These are phyloP conservation scores for Operophtera brumata DNA, from an alignment of 2,888 invertebrate species.

Conservation along the genomic window DNA sequence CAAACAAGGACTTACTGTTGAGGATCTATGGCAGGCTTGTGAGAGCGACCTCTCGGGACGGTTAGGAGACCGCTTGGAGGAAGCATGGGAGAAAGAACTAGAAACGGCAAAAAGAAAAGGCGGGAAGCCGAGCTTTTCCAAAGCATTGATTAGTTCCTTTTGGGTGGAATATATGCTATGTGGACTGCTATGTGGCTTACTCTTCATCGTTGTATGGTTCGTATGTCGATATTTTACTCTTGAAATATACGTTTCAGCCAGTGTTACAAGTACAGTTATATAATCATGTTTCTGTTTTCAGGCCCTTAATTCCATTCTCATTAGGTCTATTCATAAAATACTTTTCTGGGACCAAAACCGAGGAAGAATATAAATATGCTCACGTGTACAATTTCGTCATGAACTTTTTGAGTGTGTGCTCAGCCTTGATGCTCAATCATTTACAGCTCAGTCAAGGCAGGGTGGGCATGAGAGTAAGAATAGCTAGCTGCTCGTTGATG, in stretches of 20 bases:
- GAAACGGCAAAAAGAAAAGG: conserved; percentile 67
- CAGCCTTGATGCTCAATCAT: conserved; percentile 84
- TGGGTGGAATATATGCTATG: conserved; percentile 81
- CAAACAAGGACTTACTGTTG: conserved; percentile 81
- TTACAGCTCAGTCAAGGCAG: conserved; percentile 77
- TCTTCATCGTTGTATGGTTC: conserved; percentile 82
- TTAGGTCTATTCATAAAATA: conserved; percentile 83
- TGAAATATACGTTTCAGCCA: no score
- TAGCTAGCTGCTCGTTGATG: conserved; percentile 89
- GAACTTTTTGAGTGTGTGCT: conserved; percentile 79
- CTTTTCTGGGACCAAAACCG: conserved; percentile 77
- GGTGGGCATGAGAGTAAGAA: conserved; percentile 88
- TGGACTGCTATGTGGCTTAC: conserved; percentile 79
- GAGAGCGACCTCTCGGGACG: conserved; percentile 82
- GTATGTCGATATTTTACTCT: conserved; percentile 25
- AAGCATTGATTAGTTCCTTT: conserved; percentile 82
- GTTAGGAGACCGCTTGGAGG: conserved; percentile 84
- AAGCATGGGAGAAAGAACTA: conserved; percentile 83
- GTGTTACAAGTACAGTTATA: no score
- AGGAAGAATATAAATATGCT: conserved; percentile 77
- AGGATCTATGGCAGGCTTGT: conserved; percentile 84
- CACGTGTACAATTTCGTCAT: conserved; percentile 84
- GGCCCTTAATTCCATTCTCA: conserved; percentile 82
- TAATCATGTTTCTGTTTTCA: conserved; percentile 53
- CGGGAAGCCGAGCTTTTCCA: conserved; percentile 81